Evolutionary conservation across 2,888 invertebrate genomes (phyloP).

Genomic region (Mythimna pallens): DNA sequence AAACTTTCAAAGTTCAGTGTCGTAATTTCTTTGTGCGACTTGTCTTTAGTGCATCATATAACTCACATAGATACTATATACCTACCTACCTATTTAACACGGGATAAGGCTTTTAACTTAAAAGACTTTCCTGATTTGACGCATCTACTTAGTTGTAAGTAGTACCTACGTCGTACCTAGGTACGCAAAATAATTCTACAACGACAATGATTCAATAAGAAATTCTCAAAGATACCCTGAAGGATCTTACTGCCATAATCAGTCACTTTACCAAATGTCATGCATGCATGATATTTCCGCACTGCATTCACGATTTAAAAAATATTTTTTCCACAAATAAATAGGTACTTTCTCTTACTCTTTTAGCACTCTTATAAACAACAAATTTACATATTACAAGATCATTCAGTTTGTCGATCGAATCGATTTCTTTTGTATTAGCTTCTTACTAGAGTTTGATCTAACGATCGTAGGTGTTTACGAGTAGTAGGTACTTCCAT

Average conservation of each 20-base stretch:
- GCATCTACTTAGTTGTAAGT: neutral
- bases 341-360: too few relatives aligned
- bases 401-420: neutral
- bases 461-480: too few relatives aligned
- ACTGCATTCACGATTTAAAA: neutral
- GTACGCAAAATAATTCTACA: neutral
- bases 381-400: neutral
- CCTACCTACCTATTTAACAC: too few relatives aligned
- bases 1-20: constrained; percentile 7
- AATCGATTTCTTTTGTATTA: neutral
- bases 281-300: neutral
- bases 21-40: neutral
- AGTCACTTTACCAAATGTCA: neutral
- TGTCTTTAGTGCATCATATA: constrained; percentile 1
- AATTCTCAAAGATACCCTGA: neutral
- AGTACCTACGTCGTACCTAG: neutral
- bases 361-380: neutral
- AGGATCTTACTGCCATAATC: neutral
- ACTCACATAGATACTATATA: neutral
- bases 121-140: neutral
- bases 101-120: neutral
- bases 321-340: too few relatives aligned
- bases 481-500: too few relatives aligned
- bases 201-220: neutral
- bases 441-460: neutral